Base-by-base conservation (phyloP, 2,888 invertebrate species). In the Sipunculus nudus region DNA sequence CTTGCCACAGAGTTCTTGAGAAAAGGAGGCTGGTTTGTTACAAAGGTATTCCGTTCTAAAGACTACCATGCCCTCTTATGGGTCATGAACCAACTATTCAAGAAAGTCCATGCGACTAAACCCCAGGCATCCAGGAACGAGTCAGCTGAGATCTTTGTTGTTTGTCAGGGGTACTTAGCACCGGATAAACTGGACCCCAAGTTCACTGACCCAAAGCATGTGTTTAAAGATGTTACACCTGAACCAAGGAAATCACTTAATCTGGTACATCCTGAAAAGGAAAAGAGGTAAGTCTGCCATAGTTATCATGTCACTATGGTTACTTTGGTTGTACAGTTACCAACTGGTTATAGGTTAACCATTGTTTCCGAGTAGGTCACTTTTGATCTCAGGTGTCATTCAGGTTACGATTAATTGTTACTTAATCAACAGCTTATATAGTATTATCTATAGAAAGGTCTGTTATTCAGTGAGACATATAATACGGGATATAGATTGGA, bases 61-160 rank as follows among this genome's bases (percentile, higher is more conserved):
- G 99, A 99, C 85, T 99, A 99, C 83, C 91, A 96, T 83, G 90
- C 96, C 0, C 84, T 99, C 4, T 85, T 98, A 59, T 96, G 96
- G 93, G 94, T 97, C 0, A 88, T 99, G 53, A 94, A 96, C 79
- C 97, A 99, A 78, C 88, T 99, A 31, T 99, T 99, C 82, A 93
- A 91, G 79, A 94, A 95, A 85, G 88, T 88, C 6, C 95, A 96
- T 82, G 96, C 97, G 0, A 99, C 99, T 21, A 99, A 99, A 85
- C 99, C 99, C 0, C 95, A 95, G 80, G 98, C 99, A 0, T 99
- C 98, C 0, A 90, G 99, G 86, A 91, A 90, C 80, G 99, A 99
- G 83, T 99, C 99, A 0, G 98, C 99, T 54, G 99, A 99, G 88
- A 99, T 99, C 74, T 99, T 98, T 83, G 93, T 99, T 43, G 96